phyloP scores from a whole-genome alignment of 2,797 vertebrate species.

The Urophycis tenuis region DNA sequence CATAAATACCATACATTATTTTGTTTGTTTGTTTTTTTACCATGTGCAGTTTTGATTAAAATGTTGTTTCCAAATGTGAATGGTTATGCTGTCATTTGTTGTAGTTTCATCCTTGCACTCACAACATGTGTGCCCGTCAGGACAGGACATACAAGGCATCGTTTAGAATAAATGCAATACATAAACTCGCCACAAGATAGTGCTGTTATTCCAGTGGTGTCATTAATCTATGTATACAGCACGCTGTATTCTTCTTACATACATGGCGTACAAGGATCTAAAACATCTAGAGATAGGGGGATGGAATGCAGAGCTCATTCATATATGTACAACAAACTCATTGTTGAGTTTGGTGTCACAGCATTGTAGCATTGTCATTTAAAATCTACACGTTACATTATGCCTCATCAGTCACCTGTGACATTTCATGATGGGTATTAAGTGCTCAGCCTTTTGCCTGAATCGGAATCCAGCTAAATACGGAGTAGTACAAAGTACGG shows the following conservation, averaged over 20 bases:
- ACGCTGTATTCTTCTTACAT: not conserved
- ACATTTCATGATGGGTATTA: not conserved
- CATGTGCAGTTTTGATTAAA: not conserved
- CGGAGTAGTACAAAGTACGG: not conserved
- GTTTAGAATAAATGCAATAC: not conserved
- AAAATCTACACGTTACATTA: not conserved
- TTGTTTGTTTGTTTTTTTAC: not conserved
- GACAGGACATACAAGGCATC: not conserved
- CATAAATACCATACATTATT: not conserved
- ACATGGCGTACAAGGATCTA: not conserved
- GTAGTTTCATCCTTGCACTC: not conserved
- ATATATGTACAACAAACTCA: not conserved
- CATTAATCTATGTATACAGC: not conserved
- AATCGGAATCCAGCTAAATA: not conserved
- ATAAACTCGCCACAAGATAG: conserved; percentile 9
- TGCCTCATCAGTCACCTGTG: not conserved
- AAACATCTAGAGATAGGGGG: not conserved
- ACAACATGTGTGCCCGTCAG: not conserved
- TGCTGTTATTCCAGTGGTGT: not conserved
- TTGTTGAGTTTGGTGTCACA: too few relatives aligned
- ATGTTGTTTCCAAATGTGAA: not conserved
- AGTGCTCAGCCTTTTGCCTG: not conserved
- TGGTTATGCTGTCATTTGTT: not conserved
- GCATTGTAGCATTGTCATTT: not conserved
- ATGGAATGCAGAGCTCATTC: not conserved